Base-by-base conservation (phyloP, 2,113 vertebrate genomes). In the Chaetura pelagica region DNA sequence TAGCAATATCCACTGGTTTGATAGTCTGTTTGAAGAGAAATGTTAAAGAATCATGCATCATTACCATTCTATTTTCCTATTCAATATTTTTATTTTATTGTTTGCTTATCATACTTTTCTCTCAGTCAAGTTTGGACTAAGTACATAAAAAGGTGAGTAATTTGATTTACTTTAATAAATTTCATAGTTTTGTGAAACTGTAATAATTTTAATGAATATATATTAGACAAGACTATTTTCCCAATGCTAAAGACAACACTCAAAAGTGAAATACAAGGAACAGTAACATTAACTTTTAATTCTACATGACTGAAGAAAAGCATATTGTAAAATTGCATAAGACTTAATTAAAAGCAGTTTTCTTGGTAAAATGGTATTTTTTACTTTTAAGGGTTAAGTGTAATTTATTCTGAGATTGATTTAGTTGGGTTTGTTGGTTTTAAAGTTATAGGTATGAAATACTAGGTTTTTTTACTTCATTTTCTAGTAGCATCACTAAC, bases 1-100 rank as follows among this genome's bases (percentile, higher is more conserved):
- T 98, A 89, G 98, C 96, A 0, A 98, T 98, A 91, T 98, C 98
- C 22, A 96, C 98, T 87, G 98, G 98, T 87, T 96, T 98, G 96
- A 98, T 98, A 51, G 98, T 98, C 98, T 98, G 12, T 48, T 89
- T 89, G 69, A 86, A 86, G 84, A 63, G 82, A 72, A 40, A 38
- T 16, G 9, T 44, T 88, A 71, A 23, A 58, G 38, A 89, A 87
- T 78, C 18, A 57, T 81, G 51, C 20, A 66, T 89, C 38, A 87
- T 54, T 35, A 77, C 4, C 4, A 58, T 84, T 66, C 29, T 58
- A 20, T 49, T 82, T 89, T 84, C 24, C 30, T n/a, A 68, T 79
- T 84, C 10, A 76, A 3, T 40, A 49, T 18, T 42, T 42, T 64
- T 15, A 35, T 83, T 90, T 83, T 42, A 61, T 62, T 71, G 35